Evolutionary conservation across 1,140 invertebrate genomes (phyloP).

Genomic region (Drosophila lacteicornis): DNA sequence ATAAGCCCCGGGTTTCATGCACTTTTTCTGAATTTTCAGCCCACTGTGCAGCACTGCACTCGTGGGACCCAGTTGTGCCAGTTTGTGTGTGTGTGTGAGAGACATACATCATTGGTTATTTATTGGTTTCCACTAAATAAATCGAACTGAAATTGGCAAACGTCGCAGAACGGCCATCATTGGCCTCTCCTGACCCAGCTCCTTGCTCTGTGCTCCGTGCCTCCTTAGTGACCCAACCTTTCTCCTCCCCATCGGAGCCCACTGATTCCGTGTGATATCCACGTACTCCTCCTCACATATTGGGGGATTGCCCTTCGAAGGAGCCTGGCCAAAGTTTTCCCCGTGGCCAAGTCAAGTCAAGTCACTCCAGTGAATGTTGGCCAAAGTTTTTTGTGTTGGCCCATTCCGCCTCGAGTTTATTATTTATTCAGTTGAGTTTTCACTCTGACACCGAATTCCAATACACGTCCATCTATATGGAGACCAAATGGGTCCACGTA

Average conservation of each 20-base stretch:
- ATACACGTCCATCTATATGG: slow-evolving; percentile 23
- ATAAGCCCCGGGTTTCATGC: neutral
- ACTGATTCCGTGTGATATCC: slow-evolving; percentile 15
- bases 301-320: slow-evolving; percentile 17
- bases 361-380: slow-evolving; percentile 46
- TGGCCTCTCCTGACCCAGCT: slow-evolving; percentile 55
- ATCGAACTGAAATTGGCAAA: slow-evolving; percentile 81
- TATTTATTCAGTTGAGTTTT: slow-evolving; percentile 81
- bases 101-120: slow-evolving; percentile 79
- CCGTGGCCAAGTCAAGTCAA: slow-evolving; percentile 22
- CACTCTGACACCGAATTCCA: slow-evolving; percentile 51
- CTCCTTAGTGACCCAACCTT: neutral
- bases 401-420: slow-evolving; percentile 59
- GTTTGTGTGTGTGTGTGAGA: slow-evolving; percentile 11
- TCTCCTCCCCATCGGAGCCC: neutral
- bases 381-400: slow-evolving; percentile 27
- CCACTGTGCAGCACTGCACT: slow-evolving; percentile 52
- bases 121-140: slow-evolving; percentile 82
- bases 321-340: slow-evolving; percentile 23
- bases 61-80: slow-evolving; percentile 42
- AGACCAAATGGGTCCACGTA: slow-evolving; percentile 26
- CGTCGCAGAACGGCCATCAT: slow-evolving; percentile 82
- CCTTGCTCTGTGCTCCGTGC: slow-evolving; percentile 1
- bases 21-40: neutral
- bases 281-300: slow-evolving; percentile 24